Base-by-base conservation (phyloP, 2,888 invertebrate genomes). In the Steinernema hermaphroditum region DNA sequence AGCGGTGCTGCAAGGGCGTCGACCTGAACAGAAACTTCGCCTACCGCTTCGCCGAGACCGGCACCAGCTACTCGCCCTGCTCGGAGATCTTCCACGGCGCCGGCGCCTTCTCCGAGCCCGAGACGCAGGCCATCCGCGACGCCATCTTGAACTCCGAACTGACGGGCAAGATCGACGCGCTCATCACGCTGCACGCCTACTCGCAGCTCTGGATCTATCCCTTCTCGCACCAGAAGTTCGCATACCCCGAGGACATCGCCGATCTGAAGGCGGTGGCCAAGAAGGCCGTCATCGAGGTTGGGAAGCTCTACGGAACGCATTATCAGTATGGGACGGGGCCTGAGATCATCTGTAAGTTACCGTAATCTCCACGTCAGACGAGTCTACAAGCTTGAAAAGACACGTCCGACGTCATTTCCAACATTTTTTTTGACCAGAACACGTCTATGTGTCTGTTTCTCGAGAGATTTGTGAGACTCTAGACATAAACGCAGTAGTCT, bases 191-290 rank as follows among this genome's bases (percentile, higher is more conserved):
- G 41, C 86, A 86, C 73, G 83, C 86, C 1, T 83, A 82, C 72
- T 82, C 83, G 2, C 84, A 85, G 74, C 76, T 86, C 1, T 84
- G 82, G 79, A 86, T 86, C 57, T 86, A 86, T 69, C 84, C 85
- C 1, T 86, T 81, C 73, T 85, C 86, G 6, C 82, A 86, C 69
- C 68, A 80, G 68, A 81, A 82, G 68, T 77, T 78, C 54, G 76
- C 80, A 14, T 85, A 84, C 72, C 85, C 86, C 12, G 76, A 77
- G 0, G 85, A 86, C 76, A 79, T 86, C 50, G 82, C 78, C 29
- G 86, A 86, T 34, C 79, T 86, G 69, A 80, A 82, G 76, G 68
- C 77, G 69, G 83, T 85, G 1, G 86, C 86, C 43, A 76, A 77
- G 8, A 77, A 78, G 41, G 86, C 86, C 0, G 83, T 83, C 0